Base-by-base conservation (phyloP, 2,797 vertebrate species). In the Varecia variegata region DNA sequence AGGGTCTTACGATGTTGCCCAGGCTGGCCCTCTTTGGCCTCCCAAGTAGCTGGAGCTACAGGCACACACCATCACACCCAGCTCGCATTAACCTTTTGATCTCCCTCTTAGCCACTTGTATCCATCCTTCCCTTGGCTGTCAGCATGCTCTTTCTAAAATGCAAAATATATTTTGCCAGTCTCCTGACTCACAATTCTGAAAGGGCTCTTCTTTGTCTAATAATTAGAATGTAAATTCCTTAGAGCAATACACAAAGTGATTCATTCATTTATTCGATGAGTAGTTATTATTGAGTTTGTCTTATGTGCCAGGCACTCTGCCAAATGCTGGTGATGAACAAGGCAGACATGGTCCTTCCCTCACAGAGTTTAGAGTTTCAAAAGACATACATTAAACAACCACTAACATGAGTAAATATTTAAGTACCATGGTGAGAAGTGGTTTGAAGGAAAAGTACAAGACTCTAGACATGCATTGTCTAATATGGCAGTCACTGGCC, bases 371-470 rank as follows among this genome's bases (percentile, higher is more conserved):
- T 20, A 82, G 35, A 60, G 18, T 73, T 80, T 74, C 15, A 50
- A 17, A 30, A 79, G 21, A 71, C 38, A 62, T 81, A 60, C 30
- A 71, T 65, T 45, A 90, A 96, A 47, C 35, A 43, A 76, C 7
- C 25, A 40, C 38, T 21, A 32, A 83, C 18, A 43, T 13, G 71
- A 25, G 54, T 7, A 67, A 79, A 90, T 73, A 52, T 3, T 1
- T 13, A 87, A 54, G 11, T 23, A 52, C 30, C 86, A 71, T 2
- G 6, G 21, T 5, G 73, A 54, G 43, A 88, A 76, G 84, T 30
- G 35, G 38, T 54, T 76, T 90, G 45, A 95, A 89, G 45, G 62
- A 52, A 87, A 95, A 95, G n/a, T n/a, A 45, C 17, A 81, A 77
- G 58, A 47, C 20, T 38, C 21, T 40, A 70, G 40, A 68, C 32